These are phyloP conservation scores for Lysiphlebus fabarum DNA, from an alignment of 1,140 invertebrate genomes.

Conservation along the genomic window DNA sequence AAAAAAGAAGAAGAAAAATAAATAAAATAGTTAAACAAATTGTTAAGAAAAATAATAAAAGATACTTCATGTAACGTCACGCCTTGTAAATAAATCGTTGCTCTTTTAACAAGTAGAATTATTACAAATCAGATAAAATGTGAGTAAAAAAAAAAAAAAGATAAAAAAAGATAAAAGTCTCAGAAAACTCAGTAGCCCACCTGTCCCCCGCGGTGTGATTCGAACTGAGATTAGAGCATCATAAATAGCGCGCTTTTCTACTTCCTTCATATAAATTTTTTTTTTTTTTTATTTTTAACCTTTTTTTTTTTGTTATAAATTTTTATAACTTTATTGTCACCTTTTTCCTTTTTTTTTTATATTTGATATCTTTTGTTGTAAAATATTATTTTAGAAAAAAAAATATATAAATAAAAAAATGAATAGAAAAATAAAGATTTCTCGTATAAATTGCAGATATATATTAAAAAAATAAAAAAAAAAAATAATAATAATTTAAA, in stretches of 20 bases:
- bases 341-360: not conserved
- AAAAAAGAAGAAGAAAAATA: too few relatives aligned
- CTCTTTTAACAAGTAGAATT: constrained; percentile 35
- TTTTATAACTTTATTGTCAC: not conserved
- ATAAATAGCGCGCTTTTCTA: constrained; percentile 37
- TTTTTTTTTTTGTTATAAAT: constrained; percentile 16
- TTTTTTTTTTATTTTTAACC: constrained; percentile 1
- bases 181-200: constrained; percentile 42
- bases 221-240: constrained; percentile 37
- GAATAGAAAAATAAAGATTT: not conserved
- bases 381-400: not conserved
- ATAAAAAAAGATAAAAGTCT: constrained; percentile 9
- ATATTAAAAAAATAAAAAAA: not conserved
- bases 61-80: constrained; percentile 14
- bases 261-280: constrained; percentile 12
- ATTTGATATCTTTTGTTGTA: not conserved
- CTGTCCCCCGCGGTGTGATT: constrained; percentile 37
- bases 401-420: not conserved
- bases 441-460: not conserved
- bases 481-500: not conserved
- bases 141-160: constrained; percentile 19
- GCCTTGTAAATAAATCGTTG: constrained; percentile 36
- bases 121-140: constrained; percentile 43
- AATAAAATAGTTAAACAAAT: constrained; percentile 1
- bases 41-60: constrained; percentile 12